phyloP scores from a whole-genome alignment of 1,140 invertebrate genomes.

The Calosoma granatense region DNA sequence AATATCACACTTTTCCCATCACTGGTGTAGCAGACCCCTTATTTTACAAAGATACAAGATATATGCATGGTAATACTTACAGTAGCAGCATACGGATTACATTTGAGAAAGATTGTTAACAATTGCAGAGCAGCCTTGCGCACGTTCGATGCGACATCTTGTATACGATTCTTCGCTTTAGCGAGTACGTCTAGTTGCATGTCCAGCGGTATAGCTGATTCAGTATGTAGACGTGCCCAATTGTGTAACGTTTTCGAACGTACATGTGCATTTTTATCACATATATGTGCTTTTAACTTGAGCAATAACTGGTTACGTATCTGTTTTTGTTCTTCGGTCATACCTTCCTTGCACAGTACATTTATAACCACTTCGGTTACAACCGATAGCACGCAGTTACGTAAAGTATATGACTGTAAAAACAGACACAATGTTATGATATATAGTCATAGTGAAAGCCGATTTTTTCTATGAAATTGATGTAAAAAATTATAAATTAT shows the following conservation, averaged over 20 bases:
- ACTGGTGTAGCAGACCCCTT: too few species aligned
- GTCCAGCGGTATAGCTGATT: slow-evolving; percentile 60
- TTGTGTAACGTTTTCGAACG: slow-evolving; percentile 66
- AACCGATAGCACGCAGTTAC: slow-evolving; percentile 70
- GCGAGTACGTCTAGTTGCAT: slow-evolving; percentile 52
- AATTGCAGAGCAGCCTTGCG: slow-evolving; percentile 68
- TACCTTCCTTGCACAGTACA: slow-evolving; percentile 55
- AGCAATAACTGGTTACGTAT: slow-evolving; percentile 62
- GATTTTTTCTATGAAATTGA: background rate
- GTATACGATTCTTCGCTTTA: slow-evolving; percentile 52
- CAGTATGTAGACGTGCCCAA: slow-evolving; percentile 60
- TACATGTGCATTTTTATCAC: slow-evolving; percentile 74
- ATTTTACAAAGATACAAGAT: too few species aligned
- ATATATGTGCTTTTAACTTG: slow-evolving; percentile 66
- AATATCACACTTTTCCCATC: too few species aligned
- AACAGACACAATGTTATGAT: background rate
- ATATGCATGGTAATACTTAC: background rate
- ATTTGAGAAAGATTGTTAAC: slow-evolving; percentile 32
- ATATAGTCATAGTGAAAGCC: background rate
- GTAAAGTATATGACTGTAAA: slow-evolving; percentile 60
- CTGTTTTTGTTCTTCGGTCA: slow-evolving; percentile 52
- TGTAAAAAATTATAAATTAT: too few species aligned
- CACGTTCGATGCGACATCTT: slow-evolving; percentile 67
- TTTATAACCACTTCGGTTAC: slow-evolving; percentile 60
- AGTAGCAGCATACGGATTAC: background rate